A percentile compares a stretch with the other conserved stretches of the same genome.
These are phyloP conservation scores for Heliconius himera DNA, from an alignment of 1,140 invertebrate species.

Conservation along the genomic window DNA sequence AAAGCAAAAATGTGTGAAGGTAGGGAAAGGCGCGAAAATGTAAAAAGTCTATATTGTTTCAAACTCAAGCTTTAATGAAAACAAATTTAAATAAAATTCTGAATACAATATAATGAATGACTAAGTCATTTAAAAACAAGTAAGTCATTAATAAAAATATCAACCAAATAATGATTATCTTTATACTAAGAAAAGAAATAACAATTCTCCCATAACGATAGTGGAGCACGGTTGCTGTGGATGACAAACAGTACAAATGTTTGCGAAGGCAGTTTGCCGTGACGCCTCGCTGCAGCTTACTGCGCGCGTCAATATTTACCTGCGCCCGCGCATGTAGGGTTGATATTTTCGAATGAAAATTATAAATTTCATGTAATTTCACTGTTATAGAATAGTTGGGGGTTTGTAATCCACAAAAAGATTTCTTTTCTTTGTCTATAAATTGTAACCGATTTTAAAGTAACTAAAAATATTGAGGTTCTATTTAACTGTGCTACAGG, in stretches of 20 bases:
- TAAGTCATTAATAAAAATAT: neutral
- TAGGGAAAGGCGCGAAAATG: too few species aligned
- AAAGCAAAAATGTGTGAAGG: too few species aligned
- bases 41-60: too few species aligned
- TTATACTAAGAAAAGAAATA: constrained; percentile 20
- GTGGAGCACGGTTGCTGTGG: constrained; percentile 52
- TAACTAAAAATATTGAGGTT: too few species aligned
- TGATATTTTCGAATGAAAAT: constrained; percentile 31
- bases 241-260: constrained; percentile 68
- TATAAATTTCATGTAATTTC: neutral
- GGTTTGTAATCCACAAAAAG: neutral
- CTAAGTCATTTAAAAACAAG: neutral
- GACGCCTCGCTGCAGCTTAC: constrained; percentile 74
- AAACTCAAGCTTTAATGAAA: neutral
- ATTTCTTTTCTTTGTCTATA: neutral
- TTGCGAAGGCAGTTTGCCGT: constrained; percentile 69
- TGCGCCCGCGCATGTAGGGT: constrained; percentile 55
- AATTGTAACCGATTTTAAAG: too few species aligned
- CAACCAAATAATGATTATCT: neutral
- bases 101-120: neutral
- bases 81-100: neutral
- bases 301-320: constrained; percentile 72
- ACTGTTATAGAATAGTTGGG: neutral
- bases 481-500: too few species aligned
- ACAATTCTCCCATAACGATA: constrained; percentile 41